Conservation (phyloP, 2,888 invertebrate species). For the Phlogophora meticulosa region DNA sequence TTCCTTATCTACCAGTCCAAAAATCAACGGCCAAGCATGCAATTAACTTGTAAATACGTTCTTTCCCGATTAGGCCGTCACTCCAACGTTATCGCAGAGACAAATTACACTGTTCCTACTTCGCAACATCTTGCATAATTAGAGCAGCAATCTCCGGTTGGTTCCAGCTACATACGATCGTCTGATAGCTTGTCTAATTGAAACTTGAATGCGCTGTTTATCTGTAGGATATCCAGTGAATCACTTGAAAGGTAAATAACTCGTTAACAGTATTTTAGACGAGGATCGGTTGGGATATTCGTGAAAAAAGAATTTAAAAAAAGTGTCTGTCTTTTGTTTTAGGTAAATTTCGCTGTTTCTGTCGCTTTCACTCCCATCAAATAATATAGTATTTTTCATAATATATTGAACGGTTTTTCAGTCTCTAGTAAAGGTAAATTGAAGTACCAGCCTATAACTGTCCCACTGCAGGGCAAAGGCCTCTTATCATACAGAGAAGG, state of each 20-base stretch:
- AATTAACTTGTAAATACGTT: constrained; percentile 67
- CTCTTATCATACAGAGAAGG: too few species aligned
- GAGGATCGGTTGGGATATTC: neutral
- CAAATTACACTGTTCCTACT: constrained; percentile 65
- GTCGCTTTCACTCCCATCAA: too few species aligned
- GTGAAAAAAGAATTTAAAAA: neutral
- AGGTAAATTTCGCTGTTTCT: too few species aligned
- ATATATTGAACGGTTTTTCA: too few species aligned
- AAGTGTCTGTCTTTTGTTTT: neutral
- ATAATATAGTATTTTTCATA: too few species aligned
- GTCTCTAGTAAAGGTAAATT: too few species aligned
- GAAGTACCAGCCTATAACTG: too few species aligned
- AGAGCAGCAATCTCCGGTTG: constrained; percentile 81
- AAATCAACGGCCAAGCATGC: constrained; percentile 46
- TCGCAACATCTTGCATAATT: constrained; percentile 72
- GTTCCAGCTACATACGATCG: constrained; percentile 70
- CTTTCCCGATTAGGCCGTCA: constrained; percentile 61
- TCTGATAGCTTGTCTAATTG: constrained; percentile 76
- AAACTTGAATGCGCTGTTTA: constrained; percentile 75
- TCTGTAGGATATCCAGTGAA: constrained; percentile 69
- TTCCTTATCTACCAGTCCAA: constrained; percentile 33
- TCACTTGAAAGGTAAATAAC: constrained; percentile 40
- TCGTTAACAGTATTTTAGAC: constrained; percentile 42
- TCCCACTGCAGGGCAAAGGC: too few species aligned
- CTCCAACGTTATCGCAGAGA: constrained; percentile 61